phyloP scores from a whole-genome alignment of 1,140 invertebrate species.

The Brachionus rubens region DNA sequence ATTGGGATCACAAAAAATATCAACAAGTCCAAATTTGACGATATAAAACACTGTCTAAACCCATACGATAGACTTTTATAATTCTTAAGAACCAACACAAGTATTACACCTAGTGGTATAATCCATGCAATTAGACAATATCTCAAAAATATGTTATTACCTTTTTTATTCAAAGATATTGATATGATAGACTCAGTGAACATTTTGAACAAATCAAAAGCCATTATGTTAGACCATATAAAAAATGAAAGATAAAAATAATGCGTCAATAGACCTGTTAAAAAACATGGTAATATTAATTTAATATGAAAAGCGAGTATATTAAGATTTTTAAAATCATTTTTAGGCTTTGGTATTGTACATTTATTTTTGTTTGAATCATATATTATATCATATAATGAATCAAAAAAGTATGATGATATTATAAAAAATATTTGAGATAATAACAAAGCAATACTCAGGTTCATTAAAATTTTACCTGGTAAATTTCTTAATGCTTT shows the following conservation, averaged over 20 bases:
- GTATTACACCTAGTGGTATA: neutral
- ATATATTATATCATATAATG: neutral
- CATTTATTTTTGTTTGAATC: neutral
- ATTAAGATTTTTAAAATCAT: neutral
- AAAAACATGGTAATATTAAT: neutral
- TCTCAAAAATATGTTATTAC: neutral
- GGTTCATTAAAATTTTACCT: constrained; percentile 41
- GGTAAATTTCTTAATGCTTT: constrained; percentile 30
- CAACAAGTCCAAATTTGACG: neutral
- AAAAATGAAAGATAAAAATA: constrained; percentile 42
- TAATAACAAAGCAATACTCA: neutral
- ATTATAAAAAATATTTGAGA: constrained; percentile 18
- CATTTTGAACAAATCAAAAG: constrained; percentile 18
- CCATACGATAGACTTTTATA: constrained; percentile 3
- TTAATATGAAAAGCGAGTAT: neutral
- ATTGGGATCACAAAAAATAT: constrained; percentile 19
- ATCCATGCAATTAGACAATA: constrained; percentile 9
- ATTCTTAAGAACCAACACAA: neutral
- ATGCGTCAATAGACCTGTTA: constrained; percentile 1
- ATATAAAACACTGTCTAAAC: constrained; percentile 30
- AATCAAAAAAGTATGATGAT: neutral
- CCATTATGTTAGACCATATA: constrained; percentile 28
- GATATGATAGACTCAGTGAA: neutral
- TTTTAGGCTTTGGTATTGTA: neutral
- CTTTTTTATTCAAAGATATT: neutral